Evolutionary conservation across 2,113 vertebrate genomes (phyloP), one percentile per base, ranked within the genome.

Genomic region (Dendropsophus ebraccatus): DNA sequence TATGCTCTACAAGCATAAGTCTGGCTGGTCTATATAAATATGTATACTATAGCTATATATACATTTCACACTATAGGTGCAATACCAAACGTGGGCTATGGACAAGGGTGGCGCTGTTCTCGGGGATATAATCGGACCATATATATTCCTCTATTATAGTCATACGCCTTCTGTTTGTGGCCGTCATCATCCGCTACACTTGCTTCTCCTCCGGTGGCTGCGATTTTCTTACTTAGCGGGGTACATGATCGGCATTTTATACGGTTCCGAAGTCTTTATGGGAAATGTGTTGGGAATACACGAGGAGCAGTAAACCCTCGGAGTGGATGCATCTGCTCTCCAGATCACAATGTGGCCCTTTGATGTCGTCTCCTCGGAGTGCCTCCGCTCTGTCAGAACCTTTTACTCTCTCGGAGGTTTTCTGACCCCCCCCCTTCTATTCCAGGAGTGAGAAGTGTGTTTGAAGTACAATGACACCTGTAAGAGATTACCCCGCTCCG

Each of bases 381-480:
- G 23, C 60, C 50, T 81, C 77, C 19, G 84, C 72, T 60, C 81
- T 86, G 76, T 86, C 84, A 73, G 54, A 86, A 80, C n/a, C 47
- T 7, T 86, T 86, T 80, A 80, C 28, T 70, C 72, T 69, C 58
- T 80, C 79, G 32, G 80, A 70, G 30, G 30, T 79, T 78, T 50
- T 79, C 47, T 54, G 60, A 56, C 45, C 49, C 37, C 49, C 19
- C 37, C 25, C 62, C 47, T 50, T 60, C 25, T 79, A 37, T 56
- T 85, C 35, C 37, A 47, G 21, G 60, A 50, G 75, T 67, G 35
- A 21, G 72, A 37, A 75, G 54, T 60, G 62, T 41, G 75, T 86
- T 86, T 86, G 84, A 86, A 60, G 76, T 72, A 35, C 67, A 37
- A 49, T 73, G 49, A 81, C 84, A 80, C 84, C 84, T 86, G 84